phyloP scores from a whole-genome alignment of 1,140 invertebrate genomes.

The Drosophila sp. region DNA sequence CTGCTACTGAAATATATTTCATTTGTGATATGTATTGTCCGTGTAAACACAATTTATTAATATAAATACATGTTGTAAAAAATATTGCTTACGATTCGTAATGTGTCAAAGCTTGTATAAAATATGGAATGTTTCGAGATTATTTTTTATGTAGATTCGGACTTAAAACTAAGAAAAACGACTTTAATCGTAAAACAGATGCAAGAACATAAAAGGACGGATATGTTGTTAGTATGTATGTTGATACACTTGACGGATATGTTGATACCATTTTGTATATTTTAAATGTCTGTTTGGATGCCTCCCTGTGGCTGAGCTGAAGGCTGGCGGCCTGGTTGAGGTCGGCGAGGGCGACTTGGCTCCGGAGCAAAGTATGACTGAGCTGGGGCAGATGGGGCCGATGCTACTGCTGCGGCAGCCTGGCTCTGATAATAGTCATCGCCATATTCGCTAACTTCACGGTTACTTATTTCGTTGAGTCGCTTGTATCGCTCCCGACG shows the following conservation, averaged over 20 bases:
- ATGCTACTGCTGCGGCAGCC: slow-evolving; percentile 52
- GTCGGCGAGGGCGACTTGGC: slow-evolving; percentile 73
- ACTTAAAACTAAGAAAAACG: slow-evolving; percentile 30
- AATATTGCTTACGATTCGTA: slow-evolving; percentile 4
- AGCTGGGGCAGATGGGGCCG: slow-evolving; percentile 80
- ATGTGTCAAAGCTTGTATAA: slow-evolving; percentile 27
- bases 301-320: slow-evolving; percentile 56
- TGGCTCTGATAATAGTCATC: slow-evolving; percentile 85
- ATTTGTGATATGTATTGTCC: slow-evolving; percentile 11
- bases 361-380: slow-evolving; percentile 73
- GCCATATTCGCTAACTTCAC: slow-evolving; percentile 87
- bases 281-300: slow-evolving; percentile 78
- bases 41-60: slow-evolving; percentile 40
- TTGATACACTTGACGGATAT: not conserved
- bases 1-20: not conserved
- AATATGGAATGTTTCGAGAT: slow-evolving; percentile 35
- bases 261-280: not conserved
- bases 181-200: not conserved
- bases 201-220: slow-evolving; percentile 21
- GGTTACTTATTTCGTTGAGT: slow-evolving; percentile 88
- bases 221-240: slow-evolving; percentile 11
- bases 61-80: slow-evolving; percentile 36
- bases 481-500: slow-evolving; percentile 90
- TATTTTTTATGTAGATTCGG: slow-evolving; percentile 14
- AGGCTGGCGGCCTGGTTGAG: slow-evolving; percentile 63